phyloP scores from a whole-genome alignment of 2,113 vertebrate species.

The Nasalis larvatus region DNA sequence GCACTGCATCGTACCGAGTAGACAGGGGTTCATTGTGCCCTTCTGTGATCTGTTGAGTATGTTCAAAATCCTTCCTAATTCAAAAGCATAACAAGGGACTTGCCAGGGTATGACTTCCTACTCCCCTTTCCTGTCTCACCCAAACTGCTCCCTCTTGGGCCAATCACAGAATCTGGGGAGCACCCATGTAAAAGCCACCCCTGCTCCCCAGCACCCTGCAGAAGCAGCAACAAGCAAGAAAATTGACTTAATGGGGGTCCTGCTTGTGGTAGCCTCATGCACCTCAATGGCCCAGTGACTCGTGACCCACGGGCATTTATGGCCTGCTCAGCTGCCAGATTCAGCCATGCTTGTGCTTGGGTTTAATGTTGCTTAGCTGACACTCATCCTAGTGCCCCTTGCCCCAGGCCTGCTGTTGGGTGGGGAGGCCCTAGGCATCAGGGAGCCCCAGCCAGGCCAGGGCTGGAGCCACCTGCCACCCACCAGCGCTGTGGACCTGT shows the following conservation, averaged over 20 bases:
- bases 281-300: conserved; percentile 87
- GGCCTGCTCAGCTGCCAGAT: too few species aligned
- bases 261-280: rapidly evolving
- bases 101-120: neutral
- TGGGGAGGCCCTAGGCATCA: conserved; percentile 50
- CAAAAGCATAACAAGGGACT: neutral
- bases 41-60: neutral
- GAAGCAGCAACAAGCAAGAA: neutral
- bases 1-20: neutral
- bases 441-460: neutral
- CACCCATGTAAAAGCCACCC: neutral
- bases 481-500: neutral
- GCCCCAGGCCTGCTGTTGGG: conserved; percentile 81
- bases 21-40: neutral
- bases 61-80: neutral
- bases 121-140: neutral
- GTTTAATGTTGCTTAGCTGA: too few species aligned
- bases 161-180: neutral
- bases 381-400: conserved; percentile 80
- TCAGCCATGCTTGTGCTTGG: too few species aligned
- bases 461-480: neutral
- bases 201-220: neutral
- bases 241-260: neutral
- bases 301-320: conserved; percentile 39
- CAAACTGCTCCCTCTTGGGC: neutral